These are phyloP conservation scores for Calephelis nemesis DNA, from an alignment of 1,140 invertebrate species.

Conservation along the genomic window DNA sequence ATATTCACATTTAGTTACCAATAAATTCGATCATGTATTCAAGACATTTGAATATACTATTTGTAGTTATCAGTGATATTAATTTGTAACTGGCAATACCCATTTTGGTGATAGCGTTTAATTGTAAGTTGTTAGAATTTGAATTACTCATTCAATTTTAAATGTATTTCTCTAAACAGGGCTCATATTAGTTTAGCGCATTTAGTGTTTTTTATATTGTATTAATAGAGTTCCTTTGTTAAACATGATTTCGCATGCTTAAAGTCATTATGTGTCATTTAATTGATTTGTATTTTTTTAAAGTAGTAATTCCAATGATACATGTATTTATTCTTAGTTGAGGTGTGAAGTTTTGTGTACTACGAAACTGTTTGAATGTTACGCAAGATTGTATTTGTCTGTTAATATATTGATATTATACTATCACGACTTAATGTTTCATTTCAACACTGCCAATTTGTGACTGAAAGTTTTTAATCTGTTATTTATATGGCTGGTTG, in stretches of 20 bases:
- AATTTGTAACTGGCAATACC: conserved; percentile 24
- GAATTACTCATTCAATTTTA: conserved; percentile 10
- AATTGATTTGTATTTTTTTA: conserved; percentile 26
- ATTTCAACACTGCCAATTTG: not conserved
- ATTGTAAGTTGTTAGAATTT: conserved; percentile 11
- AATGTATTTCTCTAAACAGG: conserved; percentile 29
- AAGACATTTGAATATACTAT: conserved; percentile 11
- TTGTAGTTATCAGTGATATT: conserved; percentile 19
- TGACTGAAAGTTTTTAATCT: too few species aligned
- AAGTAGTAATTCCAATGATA: conserved; percentile 64
- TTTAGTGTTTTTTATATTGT: conserved; percentile 29
- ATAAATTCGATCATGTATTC: not conserved
- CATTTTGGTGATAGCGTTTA: conserved; percentile 21
- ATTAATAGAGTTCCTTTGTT: conserved; percentile 38
- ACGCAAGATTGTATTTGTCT: conserved; percentile 71
- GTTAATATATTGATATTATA: conserved; percentile 38
- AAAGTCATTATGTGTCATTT: conserved; percentile 62
- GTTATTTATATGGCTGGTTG: too few species aligned
- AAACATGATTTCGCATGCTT: conserved; percentile 41
- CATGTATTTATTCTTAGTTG: conserved; percentile 70
- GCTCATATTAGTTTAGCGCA: conserved; percentile 32
- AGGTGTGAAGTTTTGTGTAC: conserved; percentile 57
- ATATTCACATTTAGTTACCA: conserved; percentile 19
- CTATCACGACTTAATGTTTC: conserved; percentile 7
- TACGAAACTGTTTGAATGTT: conserved; percentile 65